phyloP scores from a whole-genome alignment of 2,113 vertebrate species.

The Stigmatopora nigra region DNA sequence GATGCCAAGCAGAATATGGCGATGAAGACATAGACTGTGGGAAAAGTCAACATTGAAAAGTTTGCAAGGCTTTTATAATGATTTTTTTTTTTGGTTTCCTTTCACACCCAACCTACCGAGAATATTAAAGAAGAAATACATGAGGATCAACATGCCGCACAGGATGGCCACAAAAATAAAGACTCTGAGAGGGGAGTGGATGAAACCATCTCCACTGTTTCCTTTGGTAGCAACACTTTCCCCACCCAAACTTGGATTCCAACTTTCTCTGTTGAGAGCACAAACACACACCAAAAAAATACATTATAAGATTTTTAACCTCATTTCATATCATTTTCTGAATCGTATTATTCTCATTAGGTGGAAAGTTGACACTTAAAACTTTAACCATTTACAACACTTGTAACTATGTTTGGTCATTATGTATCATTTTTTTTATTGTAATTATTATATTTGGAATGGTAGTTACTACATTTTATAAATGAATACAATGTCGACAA shows the following conservation, averaged over 20 bases:
- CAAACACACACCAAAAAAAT: background rate
- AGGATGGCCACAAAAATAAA: slow-evolving; percentile 82
- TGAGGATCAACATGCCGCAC: slow-evolving; percentile 86
- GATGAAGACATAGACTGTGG: slow-evolving; percentile 88
- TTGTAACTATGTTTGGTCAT: no score
- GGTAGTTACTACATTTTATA: no score
- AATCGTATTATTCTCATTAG: no score
- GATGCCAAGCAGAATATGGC: slow-evolving; percentile 87
- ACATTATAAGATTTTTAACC: background rate
- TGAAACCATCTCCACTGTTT: slow-evolving; percentile 51
- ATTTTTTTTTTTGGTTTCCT: background rate
- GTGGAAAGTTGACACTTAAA: no score
- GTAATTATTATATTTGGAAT: no score
- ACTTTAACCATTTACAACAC: no score
- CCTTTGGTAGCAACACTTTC: slow-evolving; percentile 35
- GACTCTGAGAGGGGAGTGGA: slow-evolving; percentile 82
- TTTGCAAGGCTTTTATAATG: no score
- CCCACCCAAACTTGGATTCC: slow-evolving; percentile 60
- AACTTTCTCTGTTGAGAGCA: slow-evolving; percentile 67
- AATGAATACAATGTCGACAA: no score
- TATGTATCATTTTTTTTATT: no score
- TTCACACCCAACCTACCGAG: slow-evolving; percentile 74
- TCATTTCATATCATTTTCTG: no score
- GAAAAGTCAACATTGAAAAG: background rate
- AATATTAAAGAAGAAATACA: slow-evolving; percentile 90